These are phyloP conservation scores for Copidosoma floridanum DNA, from an alignment of 1,140 invertebrate genomes.

Conservation along the genomic window DNA sequence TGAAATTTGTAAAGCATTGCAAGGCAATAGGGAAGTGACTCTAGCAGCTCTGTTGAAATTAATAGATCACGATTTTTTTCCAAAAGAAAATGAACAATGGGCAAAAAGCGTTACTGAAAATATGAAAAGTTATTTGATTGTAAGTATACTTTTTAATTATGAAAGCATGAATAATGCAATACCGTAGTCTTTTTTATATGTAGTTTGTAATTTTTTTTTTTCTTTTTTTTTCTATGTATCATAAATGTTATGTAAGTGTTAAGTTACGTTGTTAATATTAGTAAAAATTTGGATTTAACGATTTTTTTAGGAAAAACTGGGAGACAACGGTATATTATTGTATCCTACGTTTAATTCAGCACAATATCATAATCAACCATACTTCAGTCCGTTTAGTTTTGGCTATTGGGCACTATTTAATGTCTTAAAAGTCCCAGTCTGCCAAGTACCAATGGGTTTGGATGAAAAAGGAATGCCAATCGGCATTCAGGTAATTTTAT, in stretches of 20 bases:
- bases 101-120: constrained; percentile 61
- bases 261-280: no score
- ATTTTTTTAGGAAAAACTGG: constrained; percentile 66
- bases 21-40: constrained; percentile 60
- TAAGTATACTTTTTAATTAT: constrained; percentile 52
- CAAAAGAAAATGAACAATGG: constrained; percentile 63
- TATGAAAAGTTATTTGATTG: constrained; percentile 62
- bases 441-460: constrained; percentile 65
- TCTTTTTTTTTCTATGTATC: no score
- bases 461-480: constrained; percentile 48
- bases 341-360: constrained; percentile 83
- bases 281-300: no score
- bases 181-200: no score
- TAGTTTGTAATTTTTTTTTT: no score
- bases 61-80: constrained; percentile 63
- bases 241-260: constrained; percentile 1
- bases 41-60: constrained; percentile 68
- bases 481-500: constrained; percentile 52
- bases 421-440: constrained; percentile 78
- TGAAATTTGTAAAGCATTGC: constrained; percentile 47
- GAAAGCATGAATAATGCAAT: no score
- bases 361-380: constrained; percentile 78
- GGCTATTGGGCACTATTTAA: constrained; percentile 89
- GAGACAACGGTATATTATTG: constrained; percentile 78
- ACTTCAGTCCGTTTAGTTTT: constrained; percentile 83